Evolutionary conservation across 2,888 invertebrate genomes (phyloP), one percentile per base, ranked within the genome.

Genomic region (Morpho achilles): DNA sequence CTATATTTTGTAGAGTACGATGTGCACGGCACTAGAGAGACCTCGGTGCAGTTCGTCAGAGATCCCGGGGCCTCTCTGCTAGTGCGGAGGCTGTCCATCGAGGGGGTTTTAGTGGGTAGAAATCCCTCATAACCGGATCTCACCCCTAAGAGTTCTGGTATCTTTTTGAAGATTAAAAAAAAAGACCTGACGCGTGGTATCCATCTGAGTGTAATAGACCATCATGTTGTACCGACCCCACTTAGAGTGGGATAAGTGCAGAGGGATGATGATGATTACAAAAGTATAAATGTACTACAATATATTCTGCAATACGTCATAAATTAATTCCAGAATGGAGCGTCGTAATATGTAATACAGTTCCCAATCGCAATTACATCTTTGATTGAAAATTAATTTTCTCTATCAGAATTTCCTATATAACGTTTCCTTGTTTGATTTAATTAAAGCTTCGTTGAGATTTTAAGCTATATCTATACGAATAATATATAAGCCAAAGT

Each of bases 181-280:
- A n/a, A n/a, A n/a, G n/a, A n/a, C n/a, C n/a, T n/a, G n/a, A n/a
- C n/a, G n/a, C n/a, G n/a, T n/a, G n/a, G n/a, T n/a, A n/a, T n/a
- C n/a, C n/a, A n/a, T n/a, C 80, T 84, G 84, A 84, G 85, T 79
- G 84, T 85, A 85, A 86, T 86, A 83, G 84, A 81, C 80, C 80
- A 85, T 85, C 86, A 84, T 83, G 81, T 87, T 86, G 85, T 82
- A 82, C 82, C 73, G 74, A 76, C 76, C 75, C 77, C 78, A 1
- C 79, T 77, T 16, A 16, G 16, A 16, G 16, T 16, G 16, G 16
- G 78, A 74, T 73, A 77, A 79, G 75, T 67, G 69, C 74, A 80
- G 77, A 74, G 67, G 76, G 72, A 75, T 75, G 79, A 75, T 75
- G 79, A 80, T 81, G 85, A 86, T 1, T 9, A 9, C 43, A 8